A percentile compares a stretch with the other conserved stretches of the same genome.
phyloP scores from a whole-genome alignment of 2,888 invertebrate species.

The Andrena marginata region DNA sequence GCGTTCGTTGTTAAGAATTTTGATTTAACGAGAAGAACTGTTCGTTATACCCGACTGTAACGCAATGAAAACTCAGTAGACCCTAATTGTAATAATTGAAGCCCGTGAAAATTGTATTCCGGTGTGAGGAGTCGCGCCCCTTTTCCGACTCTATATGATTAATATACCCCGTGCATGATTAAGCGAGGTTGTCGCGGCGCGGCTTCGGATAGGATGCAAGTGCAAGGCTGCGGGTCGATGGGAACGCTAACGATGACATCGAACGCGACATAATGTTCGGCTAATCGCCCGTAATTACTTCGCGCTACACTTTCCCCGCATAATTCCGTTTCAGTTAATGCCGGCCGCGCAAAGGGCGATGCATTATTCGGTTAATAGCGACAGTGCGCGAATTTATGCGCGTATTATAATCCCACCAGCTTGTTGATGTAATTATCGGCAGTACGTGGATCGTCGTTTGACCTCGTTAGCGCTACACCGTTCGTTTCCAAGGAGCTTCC shows the following conservation, averaged over 20 bases:
- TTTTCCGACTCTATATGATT: not conserved
- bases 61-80: too few species aligned
- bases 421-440: conserved; percentile 61
- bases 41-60: too few species aligned
- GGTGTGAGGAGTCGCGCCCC: too few species aligned
- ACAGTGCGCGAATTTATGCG: conserved; percentile 50
- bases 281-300: conserved; percentile 43
- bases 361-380: conserved; percentile 59
- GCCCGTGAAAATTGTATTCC: not conserved
- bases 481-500: conserved; percentile 32
- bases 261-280: conserved; percentile 17
- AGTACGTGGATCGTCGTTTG: conserved; percentile 33
- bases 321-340: conserved; percentile 56
- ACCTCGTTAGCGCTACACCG: conserved; percentile 43
- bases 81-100: too few species aligned
- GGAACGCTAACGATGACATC: conserved; percentile 17
- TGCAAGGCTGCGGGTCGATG: conserved; percentile 12
- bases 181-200: not conserved
- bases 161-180: not conserved
- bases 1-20: too few species aligned
- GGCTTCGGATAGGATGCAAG: not conserved
- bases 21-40: too few species aligned
- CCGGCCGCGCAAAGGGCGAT: conserved; percentile 37
- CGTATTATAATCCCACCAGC: conserved; percentile 60
- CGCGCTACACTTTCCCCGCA: conserved; percentile 48